Conservation (phyloP, 2,888 invertebrate genomes). For the Acleris emargana region DNA sequence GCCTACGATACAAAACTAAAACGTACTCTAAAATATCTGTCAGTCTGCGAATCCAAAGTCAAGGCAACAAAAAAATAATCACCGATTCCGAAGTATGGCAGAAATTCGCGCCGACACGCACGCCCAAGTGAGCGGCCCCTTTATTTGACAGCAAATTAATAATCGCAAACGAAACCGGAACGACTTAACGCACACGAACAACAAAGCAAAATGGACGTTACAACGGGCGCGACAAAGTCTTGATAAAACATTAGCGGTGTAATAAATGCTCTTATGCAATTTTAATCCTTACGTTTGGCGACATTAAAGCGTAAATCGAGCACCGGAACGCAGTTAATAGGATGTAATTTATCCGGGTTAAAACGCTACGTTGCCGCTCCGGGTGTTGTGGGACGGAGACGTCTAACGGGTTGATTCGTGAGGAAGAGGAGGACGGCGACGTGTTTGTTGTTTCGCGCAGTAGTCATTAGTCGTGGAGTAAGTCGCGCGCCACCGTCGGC, state of each 20-base stretch:
- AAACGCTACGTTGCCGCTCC: conserved; percentile 78
- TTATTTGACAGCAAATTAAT: conserved; percentile 84
- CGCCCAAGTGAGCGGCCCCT: conserved; percentile 83
- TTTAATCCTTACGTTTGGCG: conserved; percentile 75
- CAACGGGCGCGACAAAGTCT: conserved; percentile 67
- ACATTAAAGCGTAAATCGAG: conserved; percentile 81
- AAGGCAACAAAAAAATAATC: conserved; percentile 78
- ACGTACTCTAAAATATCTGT: conserved; percentile 71
- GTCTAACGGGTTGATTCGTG: conserved; percentile 41
- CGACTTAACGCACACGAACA: conserved; percentile 63
- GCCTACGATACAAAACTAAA: conserved; percentile 58
- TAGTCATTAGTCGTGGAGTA: conserved; percentile 70
- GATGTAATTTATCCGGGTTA: conserved; percentile 82
- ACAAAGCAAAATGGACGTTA: conserved; percentile 72
- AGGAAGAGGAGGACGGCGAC: conserved; percentile 61
- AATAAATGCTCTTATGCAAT: conserved; percentile 69
- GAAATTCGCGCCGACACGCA: conserved; percentile 83
- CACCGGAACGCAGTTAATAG: conserved; percentile 79
- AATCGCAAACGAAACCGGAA: conserved; percentile 70
- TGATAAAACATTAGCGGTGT: conserved; percentile 64
- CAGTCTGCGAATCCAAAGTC: conserved; percentile 77
- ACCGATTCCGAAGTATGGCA: conserved; percentile 82
- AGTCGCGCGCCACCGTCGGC: conserved; percentile 67
- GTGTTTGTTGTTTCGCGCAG: conserved; percentile 65
- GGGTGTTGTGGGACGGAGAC: conserved; percentile 69